These are phyloP conservation scores for Botia almorhae DNA, from an alignment of 2,797 vertebrate genomes.

Conservation along the genomic window DNA sequence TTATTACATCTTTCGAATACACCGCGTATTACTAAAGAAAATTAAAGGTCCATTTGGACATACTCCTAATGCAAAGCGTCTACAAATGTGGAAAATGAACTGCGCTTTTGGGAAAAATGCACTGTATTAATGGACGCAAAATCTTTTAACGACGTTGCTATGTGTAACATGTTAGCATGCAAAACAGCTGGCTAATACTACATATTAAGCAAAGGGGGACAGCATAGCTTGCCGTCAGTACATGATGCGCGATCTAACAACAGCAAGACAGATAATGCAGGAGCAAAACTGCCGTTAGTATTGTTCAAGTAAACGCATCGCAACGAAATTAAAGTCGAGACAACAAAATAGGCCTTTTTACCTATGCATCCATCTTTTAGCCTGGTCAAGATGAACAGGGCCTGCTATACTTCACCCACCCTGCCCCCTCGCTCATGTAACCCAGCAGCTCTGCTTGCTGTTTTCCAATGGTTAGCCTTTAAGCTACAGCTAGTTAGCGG, in stretches of 20 bases:
- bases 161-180: slow-evolving; percentile 58
- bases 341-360: slow-evolving; percentile 69
- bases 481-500: slow-evolving; percentile 62
- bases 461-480: slow-evolving; percentile 79
- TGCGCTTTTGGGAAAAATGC: neutral
- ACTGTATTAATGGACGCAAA: slow-evolving; percentile 8
- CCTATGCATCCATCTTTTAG: slow-evolving; percentile 73
- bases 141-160: slow-evolving; percentile 17
- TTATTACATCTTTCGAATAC: slow-evolving; percentile 59
- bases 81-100: neutral
- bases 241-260: slow-evolving; percentile 45
- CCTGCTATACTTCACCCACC: slow-evolving; percentile 78
- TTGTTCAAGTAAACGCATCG: slow-evolving; percentile 22
- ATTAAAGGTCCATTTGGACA: slow-evolving; percentile 31
- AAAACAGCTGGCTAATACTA: slow-evolving; percentile 63
- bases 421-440: slow-evolving; percentile 70
- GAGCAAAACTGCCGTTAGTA: slow-evolving; percentile 30
- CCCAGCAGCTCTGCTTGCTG: slow-evolving; percentile 77
- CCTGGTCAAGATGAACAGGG: slow-evolving; percentile 74
- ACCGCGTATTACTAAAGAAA: slow-evolving; percentile 51
- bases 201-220: slow-evolving; percentile 20
- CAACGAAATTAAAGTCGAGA: slow-evolving; percentile 34
- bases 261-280: slow-evolving; percentile 20
- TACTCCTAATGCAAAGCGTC: neutral
- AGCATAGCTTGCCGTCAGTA: slow-evolving; percentile 25